Evolutionary conservation across 2,888 invertebrate species (phyloP).

Genomic region (Machimus atricapillus): DNA sequence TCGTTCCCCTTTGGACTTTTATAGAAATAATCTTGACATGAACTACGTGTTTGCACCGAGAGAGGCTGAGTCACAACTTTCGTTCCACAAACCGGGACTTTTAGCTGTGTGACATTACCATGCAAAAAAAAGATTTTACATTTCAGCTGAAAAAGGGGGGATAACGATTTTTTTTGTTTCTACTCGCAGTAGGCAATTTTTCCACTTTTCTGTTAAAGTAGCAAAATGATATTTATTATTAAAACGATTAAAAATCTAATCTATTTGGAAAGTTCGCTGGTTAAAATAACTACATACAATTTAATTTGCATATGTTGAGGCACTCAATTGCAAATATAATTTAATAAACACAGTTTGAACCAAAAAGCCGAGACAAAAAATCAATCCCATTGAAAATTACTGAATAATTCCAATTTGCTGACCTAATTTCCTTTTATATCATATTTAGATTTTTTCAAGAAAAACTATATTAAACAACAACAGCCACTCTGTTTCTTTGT

Average conservation of each 20-base stretch:
- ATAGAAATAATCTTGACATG: neutral
- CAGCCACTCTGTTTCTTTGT: too few relatives aligned
- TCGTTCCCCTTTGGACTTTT: constrained; percentile 4
- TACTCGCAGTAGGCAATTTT: neutral
- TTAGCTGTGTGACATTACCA: neutral
- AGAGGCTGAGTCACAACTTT: neutral
- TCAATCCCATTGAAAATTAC: neutral
- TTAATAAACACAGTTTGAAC: neutral
- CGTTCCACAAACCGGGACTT: neutral
- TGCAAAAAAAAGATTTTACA: neutral
- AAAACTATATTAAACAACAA: too few relatives aligned
- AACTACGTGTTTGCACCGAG: neutral
- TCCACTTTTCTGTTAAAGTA: neutral
- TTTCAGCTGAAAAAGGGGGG: neutral
- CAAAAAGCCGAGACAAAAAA: neutral
- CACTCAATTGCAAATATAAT: neutral
- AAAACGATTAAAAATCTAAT: neutral
- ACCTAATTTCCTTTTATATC: too few relatives aligned
- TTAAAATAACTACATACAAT: neutral
- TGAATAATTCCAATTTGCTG: neutral
- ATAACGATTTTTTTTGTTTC: neutral
- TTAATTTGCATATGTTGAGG: neutral
- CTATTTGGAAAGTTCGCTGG: neutral
- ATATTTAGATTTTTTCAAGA: too few relatives aligned
- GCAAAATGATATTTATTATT: neutral